These are phyloP conservation scores for Mirounga angustirostris DNA, from an alignment of 2,113 vertebrate genomes.

Conservation along the genomic window DNA sequence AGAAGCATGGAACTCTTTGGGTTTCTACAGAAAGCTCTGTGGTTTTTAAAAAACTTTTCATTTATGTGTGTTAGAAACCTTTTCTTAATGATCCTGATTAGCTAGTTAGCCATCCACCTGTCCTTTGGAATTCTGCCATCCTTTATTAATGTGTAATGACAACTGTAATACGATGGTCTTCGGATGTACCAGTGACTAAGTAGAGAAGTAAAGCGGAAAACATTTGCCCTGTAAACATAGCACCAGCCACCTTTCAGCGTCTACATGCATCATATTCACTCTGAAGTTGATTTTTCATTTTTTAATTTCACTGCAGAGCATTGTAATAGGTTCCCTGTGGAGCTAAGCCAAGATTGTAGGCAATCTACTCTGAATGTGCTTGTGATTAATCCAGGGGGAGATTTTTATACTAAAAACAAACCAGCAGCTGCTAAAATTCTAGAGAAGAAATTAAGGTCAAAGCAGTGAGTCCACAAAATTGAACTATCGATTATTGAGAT, in stretches of 20 bases:
- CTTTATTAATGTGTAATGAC: neutral
- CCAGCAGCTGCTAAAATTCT: conserved; percentile 12
- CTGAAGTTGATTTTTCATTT: neutral
- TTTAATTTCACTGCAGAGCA: conserved; percentile 8
- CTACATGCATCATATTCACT: neutral
- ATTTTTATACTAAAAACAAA: conserved; percentile 15
- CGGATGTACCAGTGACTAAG: neutral
- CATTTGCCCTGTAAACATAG: neutral
- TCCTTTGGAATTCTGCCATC: conserved; percentile 22
- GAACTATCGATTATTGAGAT: neutral
- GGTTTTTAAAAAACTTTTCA: conserved; percentile 51
- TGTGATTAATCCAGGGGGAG: neutral
- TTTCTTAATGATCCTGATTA: conserved; percentile 47
- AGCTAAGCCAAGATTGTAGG: neutral
- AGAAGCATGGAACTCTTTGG: conserved; percentile 55
- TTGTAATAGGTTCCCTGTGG: neutral
- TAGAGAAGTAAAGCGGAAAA: neutral
- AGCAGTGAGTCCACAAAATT: neutral
- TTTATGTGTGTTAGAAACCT: conserved; percentile 42
- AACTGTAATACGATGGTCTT: neutral
- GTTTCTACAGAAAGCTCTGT: conserved; percentile 66
- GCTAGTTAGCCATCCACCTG: neutral
- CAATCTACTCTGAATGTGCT: neutral
- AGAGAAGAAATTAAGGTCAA: neutral
- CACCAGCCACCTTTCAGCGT: neutral